A percentile compares a stretch with the other conserved stretches of the same genome.
Evolutionary conservation across 2,888 invertebrate genomes (phyloP).

Genomic region (Xiphydria camelus): DNA sequence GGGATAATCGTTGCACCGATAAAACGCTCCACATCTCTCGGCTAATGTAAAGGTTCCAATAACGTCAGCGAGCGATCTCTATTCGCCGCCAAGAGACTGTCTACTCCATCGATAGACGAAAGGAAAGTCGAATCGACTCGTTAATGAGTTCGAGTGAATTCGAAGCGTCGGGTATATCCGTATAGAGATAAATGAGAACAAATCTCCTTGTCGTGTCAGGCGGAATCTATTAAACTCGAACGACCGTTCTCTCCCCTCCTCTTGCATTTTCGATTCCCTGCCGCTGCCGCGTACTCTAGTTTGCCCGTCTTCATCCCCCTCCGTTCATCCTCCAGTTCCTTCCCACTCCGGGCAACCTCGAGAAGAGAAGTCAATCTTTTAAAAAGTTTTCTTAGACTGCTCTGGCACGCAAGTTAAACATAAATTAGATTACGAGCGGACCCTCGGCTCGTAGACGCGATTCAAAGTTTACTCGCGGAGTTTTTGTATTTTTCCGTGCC

Average conservation of each 20-base stretch:
- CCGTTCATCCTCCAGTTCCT: not conserved
- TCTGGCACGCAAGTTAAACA: constrained; percentile 42
- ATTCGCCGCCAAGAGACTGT: too few relatives aligned
- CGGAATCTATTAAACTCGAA: constrained; percentile 45
- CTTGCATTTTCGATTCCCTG: constrained; percentile 40
- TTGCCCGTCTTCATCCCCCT: not conserved
- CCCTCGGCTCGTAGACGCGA: constrained; percentile 25
- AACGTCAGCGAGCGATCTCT: too few relatives aligned
- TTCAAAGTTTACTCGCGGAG: constrained; percentile 7
- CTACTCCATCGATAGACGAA: too few relatives aligned
- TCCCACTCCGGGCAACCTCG: not conserved
- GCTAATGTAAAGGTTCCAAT: too few relatives aligned
- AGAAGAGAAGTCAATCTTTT: constrained; percentile 50
- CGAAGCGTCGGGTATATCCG: constrained; percentile 12
- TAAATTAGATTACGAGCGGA: constrained; percentile 52
- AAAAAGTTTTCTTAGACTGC: constrained; percentile 43
- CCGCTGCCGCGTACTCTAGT: constrained; percentile 1
- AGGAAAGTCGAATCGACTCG: constrained; percentile 2
- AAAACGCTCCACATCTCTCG: too few relatives aligned
- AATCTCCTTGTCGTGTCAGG: constrained; percentile 11
- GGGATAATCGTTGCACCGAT: too few relatives aligned
- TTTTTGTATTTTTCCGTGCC: constrained; percentile 23
- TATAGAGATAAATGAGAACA: constrained; percentile 7
- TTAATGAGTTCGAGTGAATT: constrained; percentile 9
- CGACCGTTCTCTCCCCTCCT: constrained; percentile 22